Percentiles rank a stretch among this genome's conserved stretches.
phyloP scores from a whole-genome alignment of 92 coral and sea anemone genomes.

The Porites lobata region DNA sequence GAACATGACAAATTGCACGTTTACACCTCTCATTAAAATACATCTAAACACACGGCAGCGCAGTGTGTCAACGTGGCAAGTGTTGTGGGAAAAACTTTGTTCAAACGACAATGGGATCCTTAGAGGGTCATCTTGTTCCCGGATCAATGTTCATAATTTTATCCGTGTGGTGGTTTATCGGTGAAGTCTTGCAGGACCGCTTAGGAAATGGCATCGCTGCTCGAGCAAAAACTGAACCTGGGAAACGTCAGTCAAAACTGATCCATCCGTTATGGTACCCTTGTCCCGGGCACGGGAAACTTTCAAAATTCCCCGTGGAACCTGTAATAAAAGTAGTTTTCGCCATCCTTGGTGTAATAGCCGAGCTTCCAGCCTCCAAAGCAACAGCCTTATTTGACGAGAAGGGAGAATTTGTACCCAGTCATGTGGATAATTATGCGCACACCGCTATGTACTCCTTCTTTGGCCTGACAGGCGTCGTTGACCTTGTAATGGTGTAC shows the following conservation, averaged over 20 bases:
- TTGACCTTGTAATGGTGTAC: constrained; percentile 50
- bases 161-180: constrained; percentile 63
- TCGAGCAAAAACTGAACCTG: not conserved
- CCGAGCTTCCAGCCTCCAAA: constrained; percentile 9
- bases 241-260: not conserved
- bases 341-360: constrained; percentile 40
- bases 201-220: not conserved
- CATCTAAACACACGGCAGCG: no score
- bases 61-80: no score
- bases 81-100: no score
- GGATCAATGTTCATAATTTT: constrained; percentile 41
- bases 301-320: constrained; percentile 44
- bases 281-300: not conserved
- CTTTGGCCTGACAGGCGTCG: constrained; percentile 61
- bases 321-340: constrained; percentile 39
- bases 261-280: constrained; percentile 15
- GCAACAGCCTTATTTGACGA: constrained; percentile 17
- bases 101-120: constrained; percentile 49
- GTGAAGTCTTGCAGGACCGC: constrained; percentile 19
- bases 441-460: constrained; percentile 68
- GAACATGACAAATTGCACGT: no score
- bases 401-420: constrained; percentile 24
- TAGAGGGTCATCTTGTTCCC: constrained; percentile 55
- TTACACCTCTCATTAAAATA: no score
- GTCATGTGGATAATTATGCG: constrained; percentile 32